Conservation (phyloP, 2,888 invertebrate genomes). For the Eucriotettix oculatus region DNA sequence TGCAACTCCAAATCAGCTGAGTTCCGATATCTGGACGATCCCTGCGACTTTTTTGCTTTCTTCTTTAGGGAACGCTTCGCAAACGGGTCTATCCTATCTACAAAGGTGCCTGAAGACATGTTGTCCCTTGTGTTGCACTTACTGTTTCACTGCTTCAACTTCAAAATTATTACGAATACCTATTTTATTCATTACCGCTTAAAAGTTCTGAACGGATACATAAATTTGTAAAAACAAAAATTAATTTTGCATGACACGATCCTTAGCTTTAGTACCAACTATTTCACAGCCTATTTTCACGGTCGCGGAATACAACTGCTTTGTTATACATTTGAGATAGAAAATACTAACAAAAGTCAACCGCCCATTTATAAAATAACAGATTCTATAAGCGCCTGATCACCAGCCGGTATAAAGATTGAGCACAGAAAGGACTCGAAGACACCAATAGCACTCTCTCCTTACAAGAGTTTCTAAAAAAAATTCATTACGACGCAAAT, state of each 20-base stretch:
- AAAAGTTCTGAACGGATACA: no score
- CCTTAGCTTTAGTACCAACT: no score
- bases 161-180: no score
- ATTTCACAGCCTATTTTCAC: no score
- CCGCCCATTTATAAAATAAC: no score
- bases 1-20: constrained; percentile 95
- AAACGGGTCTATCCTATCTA: constrained; percentile 99
- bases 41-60: constrained; percentile 97
- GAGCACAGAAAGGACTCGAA: constrained; percentile 4
- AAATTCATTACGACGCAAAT: neutral
- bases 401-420: constrained; percentile 12
- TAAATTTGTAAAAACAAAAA: no score
- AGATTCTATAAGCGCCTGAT: neutral
- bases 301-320: no score
- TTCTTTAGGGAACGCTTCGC: constrained; percentile 94
- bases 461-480: neutral
- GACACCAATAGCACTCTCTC: neutral
- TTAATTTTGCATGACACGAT: no score
- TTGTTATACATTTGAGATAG: no score
- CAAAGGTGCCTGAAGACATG: constrained; percentile 68
- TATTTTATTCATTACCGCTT: no score
- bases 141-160: neutral
- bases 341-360: no score
- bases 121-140: constrained; percentile 8
- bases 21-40: constrained; percentile 95